A percentile compares a stretch with the other conserved stretches of the same genome.
phyloP scores from a whole-genome alignment of 2,113 vertebrate genomes.

The Poicephalus meyeri region DNA sequence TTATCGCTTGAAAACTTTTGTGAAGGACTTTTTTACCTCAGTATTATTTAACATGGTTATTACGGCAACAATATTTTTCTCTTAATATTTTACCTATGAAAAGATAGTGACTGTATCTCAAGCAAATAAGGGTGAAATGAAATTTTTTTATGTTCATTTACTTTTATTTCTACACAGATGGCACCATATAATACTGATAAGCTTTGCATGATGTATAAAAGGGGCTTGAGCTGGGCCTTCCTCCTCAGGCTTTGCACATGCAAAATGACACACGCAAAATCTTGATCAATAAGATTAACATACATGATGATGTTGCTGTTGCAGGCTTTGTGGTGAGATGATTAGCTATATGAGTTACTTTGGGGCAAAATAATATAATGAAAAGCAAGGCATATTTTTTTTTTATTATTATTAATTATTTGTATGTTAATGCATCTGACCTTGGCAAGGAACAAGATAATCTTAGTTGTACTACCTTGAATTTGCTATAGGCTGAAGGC shows the following conservation, averaged over 20 bases:
- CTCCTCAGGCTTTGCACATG: not conserved
- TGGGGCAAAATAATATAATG: not conserved
- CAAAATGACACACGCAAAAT: not conserved
- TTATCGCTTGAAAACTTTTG: constrained; percentile 69
- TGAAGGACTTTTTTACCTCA: constrained; percentile 20
- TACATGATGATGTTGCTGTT: not conserved
- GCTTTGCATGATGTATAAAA: not conserved
- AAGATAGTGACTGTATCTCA: not conserved
- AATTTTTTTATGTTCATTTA: not conserved
- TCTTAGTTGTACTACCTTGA: not conserved
- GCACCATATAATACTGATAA: not conserved
- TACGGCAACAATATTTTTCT: constrained; percentile 41
- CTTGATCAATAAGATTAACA: not conserved
- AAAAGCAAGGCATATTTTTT: not conserved
- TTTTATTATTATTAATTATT: not conserved
- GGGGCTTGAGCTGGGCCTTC: not conserved
- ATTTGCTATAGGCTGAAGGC: not conserved
- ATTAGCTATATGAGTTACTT: not conserved
- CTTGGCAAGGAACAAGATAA: not conserved
- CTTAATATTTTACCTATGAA: constrained; percentile 39
- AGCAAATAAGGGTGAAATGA: not conserved
- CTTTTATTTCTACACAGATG: not conserved
- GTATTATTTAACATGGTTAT: constrained; percentile 61
- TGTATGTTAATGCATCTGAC: not conserved
- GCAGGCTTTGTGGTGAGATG: not conserved